Base-by-base conservation (phyloP, 2,888 invertebrate genomes). In the Synergus umbraculus region DNA sequence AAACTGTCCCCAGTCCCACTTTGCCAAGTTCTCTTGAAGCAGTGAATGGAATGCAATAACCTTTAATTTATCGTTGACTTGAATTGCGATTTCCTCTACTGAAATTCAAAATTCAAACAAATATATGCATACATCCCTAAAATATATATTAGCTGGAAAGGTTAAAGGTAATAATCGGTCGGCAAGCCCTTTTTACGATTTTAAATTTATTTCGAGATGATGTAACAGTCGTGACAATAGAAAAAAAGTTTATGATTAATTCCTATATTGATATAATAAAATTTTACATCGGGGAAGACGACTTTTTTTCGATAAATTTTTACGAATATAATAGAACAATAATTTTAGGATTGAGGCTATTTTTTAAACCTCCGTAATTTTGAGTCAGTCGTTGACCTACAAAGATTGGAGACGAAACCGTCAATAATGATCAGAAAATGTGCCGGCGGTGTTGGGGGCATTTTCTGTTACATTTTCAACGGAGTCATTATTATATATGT, bases 1-100 rank as follows among this genome's bases (percentile, higher is more conserved):
- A 88, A 89, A 85, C 86, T 88, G 86, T 88, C 86, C 87, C 84
- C 86, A 87, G 86, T 88, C 86, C 87, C 84, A 86, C 86, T 85
- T 84, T 82, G 76, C 81, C 81, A 78, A 82, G 80, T 81, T 77
- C 78, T 83, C 78, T 77, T 78, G 65, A 80, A 77, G 76, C 79
- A 78, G 58, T 77, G 65, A 78, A 73, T 78, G 83, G 78, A 44
- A 58, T 73, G 86, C 88, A 83, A 86, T 88, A 87, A 88, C 83
- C 86, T 86, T 88, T 88, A 86, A 87, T 88, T 88, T 88, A 88
- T 86, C 85, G 86, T 81, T 78, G 83, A 82, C 84, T 87, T 85
- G 83, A 86, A 83, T 82, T 83, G 81, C 86, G 85, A 86, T 80
- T 80, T 63, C 58, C 67, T 49, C n/a, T 46, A 69, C 29, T 69